phyloP scores from a whole-genome alignment of 1,140 invertebrate species.

The Lerema accius region DNA sequence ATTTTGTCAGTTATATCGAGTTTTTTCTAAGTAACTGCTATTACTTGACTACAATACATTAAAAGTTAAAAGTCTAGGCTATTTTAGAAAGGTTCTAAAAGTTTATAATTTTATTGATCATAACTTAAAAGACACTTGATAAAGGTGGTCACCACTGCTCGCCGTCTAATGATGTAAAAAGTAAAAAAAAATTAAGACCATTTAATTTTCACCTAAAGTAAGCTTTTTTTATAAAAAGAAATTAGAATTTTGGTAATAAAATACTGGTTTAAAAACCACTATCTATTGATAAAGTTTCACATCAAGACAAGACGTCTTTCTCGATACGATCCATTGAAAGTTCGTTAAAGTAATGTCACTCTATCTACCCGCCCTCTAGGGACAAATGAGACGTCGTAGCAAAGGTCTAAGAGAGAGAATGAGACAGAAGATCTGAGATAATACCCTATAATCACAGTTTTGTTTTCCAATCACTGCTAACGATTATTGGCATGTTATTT shows the following conservation, averaged over 20 bases:
- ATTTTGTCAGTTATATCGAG: no score
- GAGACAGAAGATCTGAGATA: slow-evolving; percentile 58
- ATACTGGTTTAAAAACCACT: slow-evolving; percentile 14
- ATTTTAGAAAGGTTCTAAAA: no score
- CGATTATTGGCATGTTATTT: slow-evolving; percentile 84
- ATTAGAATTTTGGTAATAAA: no score
- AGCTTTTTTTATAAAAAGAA: no score
- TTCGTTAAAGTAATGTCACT: slow-evolving; percentile 81
- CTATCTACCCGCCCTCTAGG: slow-evolving; percentile 66
- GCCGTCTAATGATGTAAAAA: no score
- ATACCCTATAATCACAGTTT: slow-evolving; percentile 83
- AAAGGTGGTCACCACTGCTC: no score
- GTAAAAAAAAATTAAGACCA: background rate
- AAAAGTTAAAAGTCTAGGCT: no score
- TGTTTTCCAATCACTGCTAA: slow-evolving; percentile 84
- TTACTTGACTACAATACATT: no score
- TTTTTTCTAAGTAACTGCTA: no score
- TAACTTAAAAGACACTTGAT: no score
- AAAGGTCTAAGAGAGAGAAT: slow-evolving; percentile 40
- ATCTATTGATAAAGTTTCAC: slow-evolving; percentile 24
- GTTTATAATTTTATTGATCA: no score
- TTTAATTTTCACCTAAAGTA: no score
- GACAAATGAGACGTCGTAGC: slow-evolving; percentile 54
- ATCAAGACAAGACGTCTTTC: slow-evolving; percentile 53
- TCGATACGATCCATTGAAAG: slow-evolving; percentile 70